Percentiles rank a stretch among this genome's conserved stretches.
Conservation (phyloP, 1,140 invertebrate genomes). For the Harpegnathos saltator region DNA sequence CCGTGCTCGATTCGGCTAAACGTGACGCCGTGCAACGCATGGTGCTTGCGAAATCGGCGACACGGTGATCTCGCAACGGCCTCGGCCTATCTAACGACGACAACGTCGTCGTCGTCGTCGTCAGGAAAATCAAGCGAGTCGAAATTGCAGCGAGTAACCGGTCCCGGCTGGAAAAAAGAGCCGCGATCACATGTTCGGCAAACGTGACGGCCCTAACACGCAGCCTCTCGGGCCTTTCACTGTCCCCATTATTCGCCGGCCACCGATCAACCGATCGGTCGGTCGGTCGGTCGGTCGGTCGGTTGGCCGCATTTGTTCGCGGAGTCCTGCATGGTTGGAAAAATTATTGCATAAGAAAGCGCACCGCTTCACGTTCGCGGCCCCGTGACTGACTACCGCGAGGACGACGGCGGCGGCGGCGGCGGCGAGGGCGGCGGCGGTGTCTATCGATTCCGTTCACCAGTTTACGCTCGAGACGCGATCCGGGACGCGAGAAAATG, state of each 20-base stretch:
- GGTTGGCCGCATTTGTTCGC: constrained; percentile 64
- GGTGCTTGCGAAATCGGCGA: constrained; percentile 44
- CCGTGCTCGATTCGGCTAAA: neutral
- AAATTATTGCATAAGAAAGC: constrained; percentile 75
- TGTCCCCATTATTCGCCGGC: constrained; percentile 69
- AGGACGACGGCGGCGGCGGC: constrained; percentile 21
- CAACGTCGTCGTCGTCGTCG: constrained; percentile 35
- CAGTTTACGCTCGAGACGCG: neutral
- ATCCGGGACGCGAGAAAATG: constrained; percentile 1
- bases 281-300: constrained; percentile 22
- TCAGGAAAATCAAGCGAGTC: constrained; percentile 51
- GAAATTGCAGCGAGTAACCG: constrained; percentile 62
- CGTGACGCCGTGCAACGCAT: neutral
- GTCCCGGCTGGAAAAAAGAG: constrained; percentile 52
- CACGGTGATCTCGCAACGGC: constrained; percentile 51
- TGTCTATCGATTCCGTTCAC: constrained; percentile 61
- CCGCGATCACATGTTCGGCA: constrained; percentile 72
- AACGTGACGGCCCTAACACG: constrained; percentile 72
- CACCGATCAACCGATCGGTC: constrained; percentile 37
- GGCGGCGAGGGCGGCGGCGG: neutral
- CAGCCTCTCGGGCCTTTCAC: constrained; percentile 70
- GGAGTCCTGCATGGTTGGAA: constrained; percentile 45
- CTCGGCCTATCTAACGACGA: constrained; percentile 66
- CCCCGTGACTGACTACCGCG: constrained; percentile 72
- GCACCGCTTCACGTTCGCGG: constrained; percentile 74